Conservation (phyloP, 2,113 vertebrate genomes). For the Pardalotus punctatus region DNA sequence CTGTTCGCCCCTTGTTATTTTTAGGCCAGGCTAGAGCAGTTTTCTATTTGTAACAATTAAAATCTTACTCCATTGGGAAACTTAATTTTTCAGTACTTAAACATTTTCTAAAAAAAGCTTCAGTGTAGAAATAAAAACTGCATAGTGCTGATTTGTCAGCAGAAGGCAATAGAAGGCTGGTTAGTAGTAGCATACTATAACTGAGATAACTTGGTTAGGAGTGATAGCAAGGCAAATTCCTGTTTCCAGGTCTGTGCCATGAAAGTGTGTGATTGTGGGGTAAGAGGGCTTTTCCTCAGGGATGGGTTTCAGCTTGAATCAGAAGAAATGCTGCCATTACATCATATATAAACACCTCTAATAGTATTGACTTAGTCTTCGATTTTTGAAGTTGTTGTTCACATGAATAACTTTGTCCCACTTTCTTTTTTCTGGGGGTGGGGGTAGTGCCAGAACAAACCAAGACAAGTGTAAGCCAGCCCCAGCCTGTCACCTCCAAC, state of each 20-base stretch:
- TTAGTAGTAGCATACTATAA: not conserved
- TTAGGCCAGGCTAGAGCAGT: not conserved
- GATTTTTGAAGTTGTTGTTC: not conserved
- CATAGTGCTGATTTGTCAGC: not conserved
- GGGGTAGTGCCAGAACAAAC: constrained; percentile 88
- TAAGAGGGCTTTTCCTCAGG: not conserved
- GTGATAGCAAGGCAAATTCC: not conserved
- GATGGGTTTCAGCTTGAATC: not conserved
- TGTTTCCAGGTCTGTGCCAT: not conserved
- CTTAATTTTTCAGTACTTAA: not conserved
- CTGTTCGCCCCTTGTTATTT: not conserved
- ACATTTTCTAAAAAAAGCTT: not conserved
- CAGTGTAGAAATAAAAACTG: not conserved
- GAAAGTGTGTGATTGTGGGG: not conserved
- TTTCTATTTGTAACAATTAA: not conserved
- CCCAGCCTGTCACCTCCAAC: constrained; percentile 77
- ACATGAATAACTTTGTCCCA: constrained; percentile 49
- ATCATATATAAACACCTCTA: not conserved
- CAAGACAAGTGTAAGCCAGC: constrained; percentile 85
- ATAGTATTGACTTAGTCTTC: not conserved
- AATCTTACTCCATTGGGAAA: not conserved
- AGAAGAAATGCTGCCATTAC: not conserved
- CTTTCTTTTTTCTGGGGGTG: constrained; percentile 70
- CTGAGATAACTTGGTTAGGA: not conserved
- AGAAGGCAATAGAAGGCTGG: not conserved